phyloP scores from a whole-genome alignment of 2,113 vertebrate genomes.

The Ciconia stormi region DNA sequence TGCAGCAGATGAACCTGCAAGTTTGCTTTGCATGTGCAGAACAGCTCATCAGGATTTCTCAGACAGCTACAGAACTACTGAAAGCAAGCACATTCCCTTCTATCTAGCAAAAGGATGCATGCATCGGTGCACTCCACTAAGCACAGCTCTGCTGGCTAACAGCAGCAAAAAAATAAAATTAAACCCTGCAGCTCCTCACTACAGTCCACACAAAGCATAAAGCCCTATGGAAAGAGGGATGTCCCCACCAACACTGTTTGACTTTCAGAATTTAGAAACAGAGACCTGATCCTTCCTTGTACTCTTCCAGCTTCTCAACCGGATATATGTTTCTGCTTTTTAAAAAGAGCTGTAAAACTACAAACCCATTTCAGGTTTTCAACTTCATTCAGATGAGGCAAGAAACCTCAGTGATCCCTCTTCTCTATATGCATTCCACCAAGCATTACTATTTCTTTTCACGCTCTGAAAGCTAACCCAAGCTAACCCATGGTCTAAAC shows the following conservation, averaged over 20 bases:
- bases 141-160: background rate
- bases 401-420: background rate
- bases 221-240: background rate
- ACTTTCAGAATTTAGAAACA: background rate
- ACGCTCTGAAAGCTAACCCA: background rate
- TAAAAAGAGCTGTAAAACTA: background rate
- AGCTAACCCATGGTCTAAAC: background rate
- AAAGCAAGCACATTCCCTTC: background rate
- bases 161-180: background rate
- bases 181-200: background rate
- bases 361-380: background rate
- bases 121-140: background rate
- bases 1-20: background rate
- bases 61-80: background rate
- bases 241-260: background rate
- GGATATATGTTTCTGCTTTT: rapidly evolving
- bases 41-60: background rate
- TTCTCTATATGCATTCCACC: background rate
- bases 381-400: background rate
- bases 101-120: background rate
- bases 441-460: background rate
- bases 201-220: rapidly evolving
- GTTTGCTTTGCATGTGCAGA: background rate
- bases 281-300: background rate
- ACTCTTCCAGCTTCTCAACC: background rate